Evolutionary conservation across 1,140 invertebrate genomes (phyloP), one percentile per base, ranked within the genome.

Genomic region (Plectrocnemia conspersa): DNA sequence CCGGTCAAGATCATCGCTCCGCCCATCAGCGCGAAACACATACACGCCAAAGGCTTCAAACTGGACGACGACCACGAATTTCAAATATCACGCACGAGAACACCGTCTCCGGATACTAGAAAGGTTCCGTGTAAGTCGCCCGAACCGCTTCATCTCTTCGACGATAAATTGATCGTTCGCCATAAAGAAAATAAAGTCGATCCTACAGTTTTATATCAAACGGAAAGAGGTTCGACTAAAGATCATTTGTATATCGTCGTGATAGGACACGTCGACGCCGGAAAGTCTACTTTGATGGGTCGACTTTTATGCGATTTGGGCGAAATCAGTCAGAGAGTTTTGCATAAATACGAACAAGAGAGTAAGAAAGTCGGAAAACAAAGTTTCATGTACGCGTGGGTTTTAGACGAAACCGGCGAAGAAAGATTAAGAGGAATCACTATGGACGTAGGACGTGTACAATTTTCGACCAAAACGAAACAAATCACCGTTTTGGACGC

Each of bases 261-360:
- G 1, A 92, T 97, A 64, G 97, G 97, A 35, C 97, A 99, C 79
- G 97, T 99, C 3, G 97, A 99, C 79, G 96, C 96, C 55, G 97
- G 97, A 0, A 99, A 99, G 75, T 97, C 93, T 66, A 99, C 97
- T 0, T 68, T 99, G 13, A 93, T 99, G 84, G 97, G 97, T 0
- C 89, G 97, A 68, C 69, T 99, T 10, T 73, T 99, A 0, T 97
- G 85, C 66, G 82, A 88, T 59, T 71, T 98, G 15, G 95, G 94
- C 13, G 85, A 89, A 71, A 91, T 99, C 1, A 86, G 88, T 27
- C 85, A 93, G 63, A 88, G 87, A 67, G 79, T 85, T 0, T 91
- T 99, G 80, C 94, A 98, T 69, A 98, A 97, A 70, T 96, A 97
- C 79, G 94, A 98, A 69, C 91, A 94, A 66, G 96, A 99, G 65